These are phyloP conservation scores for Pissodes strobi DNA, from an alignment of 1,140 invertebrate species.

Conservation along the genomic window DNA sequence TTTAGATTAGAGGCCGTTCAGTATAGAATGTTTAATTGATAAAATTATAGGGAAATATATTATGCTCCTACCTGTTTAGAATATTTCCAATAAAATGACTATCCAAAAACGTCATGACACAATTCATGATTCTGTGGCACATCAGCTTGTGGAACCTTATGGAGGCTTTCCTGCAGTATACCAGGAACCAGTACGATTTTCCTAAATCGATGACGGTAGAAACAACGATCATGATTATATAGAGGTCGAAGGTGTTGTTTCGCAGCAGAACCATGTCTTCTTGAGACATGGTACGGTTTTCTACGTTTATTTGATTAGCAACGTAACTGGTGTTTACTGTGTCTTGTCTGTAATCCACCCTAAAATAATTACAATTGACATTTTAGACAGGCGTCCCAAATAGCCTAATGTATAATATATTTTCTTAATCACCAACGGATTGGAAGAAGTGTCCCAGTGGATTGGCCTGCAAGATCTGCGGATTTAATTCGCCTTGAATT, in stretches of 20 bases:
- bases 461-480: no score
- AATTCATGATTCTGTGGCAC: slow-evolving; percentile 64
- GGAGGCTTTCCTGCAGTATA: slow-evolving; percentile 66
- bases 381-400: no score
- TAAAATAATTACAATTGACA: no score
- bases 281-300: background rate
- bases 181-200: slow-evolving; percentile 56
- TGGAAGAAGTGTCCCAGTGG: no score
- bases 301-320: no score
- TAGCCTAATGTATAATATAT: no score
- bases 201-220: slow-evolving; percentile 15
- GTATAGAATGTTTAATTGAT: background rate
- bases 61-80: slow-evolving; percentile 56
- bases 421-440: no score
- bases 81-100: slow-evolving; percentile 59
- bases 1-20: background rate
- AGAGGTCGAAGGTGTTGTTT: slow-evolving; percentile 25
- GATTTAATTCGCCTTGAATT: no score
- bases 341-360: slow-evolving; percentile 29
- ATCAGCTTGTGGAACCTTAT: slow-evolving; percentile 68
- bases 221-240: slow-evolving; percentile 23
- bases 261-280: background rate
- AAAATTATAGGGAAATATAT: background rate
- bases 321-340: background rate
- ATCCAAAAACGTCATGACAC: slow-evolving; percentile 72